Evolutionary conservation across 2,113 vertebrate species (phyloP), one percentile per base, ranked within the genome.

Genomic region (Passer montanus): DNA sequence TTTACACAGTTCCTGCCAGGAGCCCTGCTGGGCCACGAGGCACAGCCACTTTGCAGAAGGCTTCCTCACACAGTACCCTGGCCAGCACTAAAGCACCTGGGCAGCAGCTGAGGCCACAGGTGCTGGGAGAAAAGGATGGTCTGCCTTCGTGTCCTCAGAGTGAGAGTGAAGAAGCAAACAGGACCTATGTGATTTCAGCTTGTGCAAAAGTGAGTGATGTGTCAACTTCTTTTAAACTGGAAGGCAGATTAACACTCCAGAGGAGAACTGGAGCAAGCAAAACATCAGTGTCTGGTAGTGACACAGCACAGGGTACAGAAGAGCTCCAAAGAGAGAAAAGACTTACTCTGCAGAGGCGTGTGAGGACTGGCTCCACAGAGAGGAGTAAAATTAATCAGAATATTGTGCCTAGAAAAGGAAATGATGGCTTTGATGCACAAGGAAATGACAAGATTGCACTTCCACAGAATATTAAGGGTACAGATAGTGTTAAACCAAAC

Each of bases 181-280:
- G 94, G 83, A 99, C 99, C 1, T 99, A 98, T 1, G 96, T 99
- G 22, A 77, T 99, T 91, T 98, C 98, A 37, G 95, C 98, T 37
- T 98, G 97, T 85, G 98, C 86, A 62, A 97, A 95, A 77, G 55
- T 49, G 37, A 84, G 80, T 27, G 95, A 89, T 7, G 2, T 13
- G 6, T 75, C 94, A 41, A 64, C 59, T 31, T 17, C 55, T 50
- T 84, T 97, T 26, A 96, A 96, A 37, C n/a, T 94, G 44, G 94
- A 93, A 9, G 77, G 80, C 18, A 97, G 95, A 37, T 90, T 98
- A 84, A 97, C 96, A 0, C 98, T 99, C 33, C 98, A 98, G 94
- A 99, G 98, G 92, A 98, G 98, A 95, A 97, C 95, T 64, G 97
- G 96, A 11, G 92, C 94, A 62, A 96, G 77, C 69, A 97, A 96